Conservation (phyloP, 2,888 invertebrate species). For the Acrocyrtus sp. region DNA sequence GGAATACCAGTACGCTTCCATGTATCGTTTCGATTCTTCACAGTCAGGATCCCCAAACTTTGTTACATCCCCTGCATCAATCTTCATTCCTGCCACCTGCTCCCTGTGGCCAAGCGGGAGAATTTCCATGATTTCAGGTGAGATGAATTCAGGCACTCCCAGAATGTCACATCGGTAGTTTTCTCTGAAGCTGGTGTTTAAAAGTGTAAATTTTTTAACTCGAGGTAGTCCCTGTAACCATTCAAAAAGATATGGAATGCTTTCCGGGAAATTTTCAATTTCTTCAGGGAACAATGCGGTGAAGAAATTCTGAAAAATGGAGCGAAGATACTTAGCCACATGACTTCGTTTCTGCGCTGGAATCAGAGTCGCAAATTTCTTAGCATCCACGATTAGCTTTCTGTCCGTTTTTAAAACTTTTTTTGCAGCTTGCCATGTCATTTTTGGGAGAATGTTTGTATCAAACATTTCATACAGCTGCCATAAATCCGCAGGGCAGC, state of each 20-base stretch:
- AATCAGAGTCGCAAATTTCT: slow-evolving; percentile 34
- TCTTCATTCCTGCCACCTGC: slow-evolving; percentile 36
- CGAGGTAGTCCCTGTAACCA: slow-evolving; percentile 34
- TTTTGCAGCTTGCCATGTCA: slow-evolving; percentile 45
- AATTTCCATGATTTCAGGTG: slow-evolving; percentile 45
- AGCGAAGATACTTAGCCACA: slow-evolving; percentile 35
- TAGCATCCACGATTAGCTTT: slow-evolving; percentile 32
- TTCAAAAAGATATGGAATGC: slow-evolving; percentile 16
- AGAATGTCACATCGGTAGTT: slow-evolving; percentile 39
- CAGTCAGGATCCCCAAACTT: slow-evolving; percentile 42
- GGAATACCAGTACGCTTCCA: slow-evolving; percentile 44
- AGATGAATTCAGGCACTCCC: slow-evolving; percentile 30
- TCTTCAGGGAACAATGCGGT: slow-evolving; percentile 35
- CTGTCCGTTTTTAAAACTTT: slow-evolving; percentile 35
- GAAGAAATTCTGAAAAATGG: slow-evolving; percentile 33
- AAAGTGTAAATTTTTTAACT: slow-evolving; percentile 34
- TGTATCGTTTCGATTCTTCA: slow-evolving; percentile 39
- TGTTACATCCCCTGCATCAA: slow-evolving; percentile 26
- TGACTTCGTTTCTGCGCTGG: slow-evolving; percentile 13
- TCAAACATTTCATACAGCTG: slow-evolving; percentile 43
- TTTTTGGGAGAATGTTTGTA: slow-evolving; percentile 31
- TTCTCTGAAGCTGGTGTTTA: slow-evolving; percentile 38
- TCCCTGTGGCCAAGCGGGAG: slow-evolving; percentile 33
- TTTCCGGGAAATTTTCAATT: slow-evolving; percentile 29
- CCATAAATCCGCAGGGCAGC: slow-evolving; percentile 25